Percentiles rank a stretch among this genome's conserved stretches.
Evolutionary conservation across 2,113 vertebrate genomes (phyloP).

Genomic region (Pangasianodon hypophthalmus): DNA sequence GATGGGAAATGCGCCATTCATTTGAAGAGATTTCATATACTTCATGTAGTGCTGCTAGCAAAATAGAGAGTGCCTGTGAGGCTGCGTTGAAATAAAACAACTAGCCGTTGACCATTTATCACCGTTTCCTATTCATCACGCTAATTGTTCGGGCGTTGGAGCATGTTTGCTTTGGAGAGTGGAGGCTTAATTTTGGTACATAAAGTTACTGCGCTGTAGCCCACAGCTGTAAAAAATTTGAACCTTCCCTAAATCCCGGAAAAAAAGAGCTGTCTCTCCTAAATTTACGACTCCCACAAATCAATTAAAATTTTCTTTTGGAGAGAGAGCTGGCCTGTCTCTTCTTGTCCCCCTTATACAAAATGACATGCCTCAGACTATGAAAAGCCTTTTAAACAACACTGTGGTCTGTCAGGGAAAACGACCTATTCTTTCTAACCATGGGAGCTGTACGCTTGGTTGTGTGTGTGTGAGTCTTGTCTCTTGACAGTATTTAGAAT

Average conservation of each 20-base stretch:
- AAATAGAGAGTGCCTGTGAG: constrained; percentile 8
- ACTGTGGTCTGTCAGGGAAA: constrained; percentile 45
- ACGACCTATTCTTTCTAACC: constrained; percentile 45
- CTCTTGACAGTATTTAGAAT: constrained; percentile 60
- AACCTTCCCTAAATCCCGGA: constrained; percentile 22
- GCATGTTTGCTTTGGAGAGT: constrained; percentile 50
- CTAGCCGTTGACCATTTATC: constrained; percentile 42
- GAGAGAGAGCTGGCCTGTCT: constrained; percentile 41
- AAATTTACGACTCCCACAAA: constrained; percentile 53
- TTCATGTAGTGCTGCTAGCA: neutral
- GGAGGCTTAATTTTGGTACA: constrained; percentile 36
- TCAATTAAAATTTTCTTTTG: constrained; percentile 49
- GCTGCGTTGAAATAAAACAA: constrained; percentile 19
- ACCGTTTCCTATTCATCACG: constrained; percentile 44
- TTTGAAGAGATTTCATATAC: constrained; percentile 20
- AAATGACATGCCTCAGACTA: constrained; percentile 45
- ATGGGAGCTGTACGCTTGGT: constrained; percentile 24
- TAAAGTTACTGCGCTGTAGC: constrained; percentile 23
- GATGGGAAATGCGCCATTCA: constrained; percentile 22
- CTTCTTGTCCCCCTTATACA: constrained; percentile 29
- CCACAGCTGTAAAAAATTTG: constrained; percentile 50
- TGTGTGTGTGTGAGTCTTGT: constrained; percentile 44
- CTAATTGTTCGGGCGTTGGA: constrained; percentile 46
- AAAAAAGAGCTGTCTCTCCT: constrained; percentile 37
- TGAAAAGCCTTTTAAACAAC: constrained; percentile 49